phyloP scores from a whole-genome alignment of 2,888 invertebrate genomes.

The Andrena marginata region DNA sequence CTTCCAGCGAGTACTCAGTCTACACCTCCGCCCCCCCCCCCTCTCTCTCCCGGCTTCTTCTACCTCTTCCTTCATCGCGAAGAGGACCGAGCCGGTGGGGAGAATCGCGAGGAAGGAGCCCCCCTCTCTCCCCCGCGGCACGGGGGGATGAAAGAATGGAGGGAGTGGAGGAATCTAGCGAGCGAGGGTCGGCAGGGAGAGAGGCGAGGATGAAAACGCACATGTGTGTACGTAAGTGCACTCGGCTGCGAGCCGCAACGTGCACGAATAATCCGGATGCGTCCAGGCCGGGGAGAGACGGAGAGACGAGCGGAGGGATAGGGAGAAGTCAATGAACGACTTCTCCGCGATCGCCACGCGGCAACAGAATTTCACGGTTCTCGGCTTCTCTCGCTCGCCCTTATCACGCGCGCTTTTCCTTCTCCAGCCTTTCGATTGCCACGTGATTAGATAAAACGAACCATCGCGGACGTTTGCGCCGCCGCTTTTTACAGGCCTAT shows the following conservation, averaged over 20 bases:
- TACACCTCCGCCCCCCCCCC: slow-evolving; percentile 19
- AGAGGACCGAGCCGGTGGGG: slow-evolving; percentile 33
- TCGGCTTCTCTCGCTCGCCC: slow-evolving; percentile 24
- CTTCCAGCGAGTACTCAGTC: slow-evolving; percentile 58
- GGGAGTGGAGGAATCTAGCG: background rate
- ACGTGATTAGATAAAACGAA: slow-evolving; percentile 18
- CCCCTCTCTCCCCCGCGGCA: background rate
- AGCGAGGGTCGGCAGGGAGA: background rate
- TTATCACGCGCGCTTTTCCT: background rate
- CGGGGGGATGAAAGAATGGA: background rate
- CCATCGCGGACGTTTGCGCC: background rate
- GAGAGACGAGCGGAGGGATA: slow-evolving; percentile 17
- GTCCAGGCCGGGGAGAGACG: slow-evolving; percentile 26
- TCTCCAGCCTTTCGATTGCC: background rate
- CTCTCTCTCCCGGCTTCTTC: slow-evolving; percentile 5
- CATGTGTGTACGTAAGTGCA: slow-evolving; percentile 54
- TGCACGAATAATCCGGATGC: slow-evolving; percentile 70
- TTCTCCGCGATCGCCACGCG: slow-evolving; percentile 64
- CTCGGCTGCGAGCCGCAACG: slow-evolving; percentile 55
- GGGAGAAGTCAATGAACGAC: slow-evolving; percentile 66
- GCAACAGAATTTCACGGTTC: slow-evolving; percentile 69
- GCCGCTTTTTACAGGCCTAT: too few species aligned
- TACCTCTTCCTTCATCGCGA: slow-evolving; percentile 47
- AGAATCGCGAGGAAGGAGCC: slow-evolving; percentile 26
- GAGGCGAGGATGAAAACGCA: slow-evolving; percentile 35